These are phyloP conservation scores for Torymus texanus DNA, from an alignment of 2,888 invertebrate genomes.

Conservation along the genomic window DNA sequence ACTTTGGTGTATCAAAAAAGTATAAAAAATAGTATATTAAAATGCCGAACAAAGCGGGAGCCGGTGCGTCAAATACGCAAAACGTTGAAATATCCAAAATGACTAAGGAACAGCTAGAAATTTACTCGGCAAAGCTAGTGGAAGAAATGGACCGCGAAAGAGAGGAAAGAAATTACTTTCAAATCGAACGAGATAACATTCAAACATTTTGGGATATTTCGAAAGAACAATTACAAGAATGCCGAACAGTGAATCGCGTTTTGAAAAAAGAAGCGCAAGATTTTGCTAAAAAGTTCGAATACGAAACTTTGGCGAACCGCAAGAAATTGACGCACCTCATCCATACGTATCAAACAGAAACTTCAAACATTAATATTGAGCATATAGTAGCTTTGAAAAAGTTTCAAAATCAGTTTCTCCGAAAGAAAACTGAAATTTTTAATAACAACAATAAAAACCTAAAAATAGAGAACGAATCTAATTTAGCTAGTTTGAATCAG, in stretches of 20 bases:
- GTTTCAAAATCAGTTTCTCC: constrained; percentile 48
- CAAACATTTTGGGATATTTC: constrained; percentile 98
- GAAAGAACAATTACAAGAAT: constrained; percentile 90
- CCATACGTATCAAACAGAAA: constrained; percentile 49
- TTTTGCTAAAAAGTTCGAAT: constrained; percentile 40
- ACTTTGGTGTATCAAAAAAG: constrained; percentile 2
- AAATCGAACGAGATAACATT: constrained; percentile 94
- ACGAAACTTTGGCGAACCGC: constrained; percentile 35
- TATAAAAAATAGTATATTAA: constrained; percentile 4
- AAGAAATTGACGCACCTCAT: constrained; percentile 47
- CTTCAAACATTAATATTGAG: constrained; percentile 48
- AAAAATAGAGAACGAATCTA: constrained; percentile 44
- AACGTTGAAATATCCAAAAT: constrained; percentile 90
- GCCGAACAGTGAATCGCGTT: constrained; percentile 81
- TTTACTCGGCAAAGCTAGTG: constrained; percentile 88
- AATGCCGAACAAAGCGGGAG: constrained; percentile 64
- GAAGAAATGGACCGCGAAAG: constrained; percentile 95
- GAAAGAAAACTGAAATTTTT: constrained; percentile 47
- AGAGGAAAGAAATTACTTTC: constrained; percentile 96
- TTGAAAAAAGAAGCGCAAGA: constrained; percentile 47
- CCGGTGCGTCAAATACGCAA: constrained; percentile 82
- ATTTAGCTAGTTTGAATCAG: constrained; percentile 35
- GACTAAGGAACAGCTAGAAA: constrained; percentile 94
- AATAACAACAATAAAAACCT: constrained; percentile 28
- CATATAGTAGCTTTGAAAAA: constrained; percentile 51